Evolutionary conservation across 2,888 invertebrate genomes (phyloP).

Genomic region (Lochmaea capreae): DNA sequence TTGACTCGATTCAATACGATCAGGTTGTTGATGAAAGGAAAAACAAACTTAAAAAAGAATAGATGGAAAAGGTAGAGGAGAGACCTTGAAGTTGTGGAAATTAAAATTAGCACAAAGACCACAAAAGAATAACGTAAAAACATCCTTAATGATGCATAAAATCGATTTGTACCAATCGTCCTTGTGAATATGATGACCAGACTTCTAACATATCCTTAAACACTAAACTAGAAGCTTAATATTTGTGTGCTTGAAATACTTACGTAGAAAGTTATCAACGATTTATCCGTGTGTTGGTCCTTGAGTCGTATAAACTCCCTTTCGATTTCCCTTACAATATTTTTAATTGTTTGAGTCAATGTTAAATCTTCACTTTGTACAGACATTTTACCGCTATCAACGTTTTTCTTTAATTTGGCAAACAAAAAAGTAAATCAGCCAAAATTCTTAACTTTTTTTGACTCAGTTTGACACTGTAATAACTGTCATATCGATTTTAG

Average conservation of each 20-base stretch:
- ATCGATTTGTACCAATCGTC: too few species aligned
- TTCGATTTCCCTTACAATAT: slow-evolving; percentile 29
- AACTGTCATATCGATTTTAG: not conserved
- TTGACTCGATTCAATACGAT: too few species aligned
- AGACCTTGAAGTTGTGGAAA: too few species aligned
- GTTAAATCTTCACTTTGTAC: not conserved
- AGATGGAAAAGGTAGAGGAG: too few species aligned
- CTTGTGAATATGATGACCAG: too few species aligned
- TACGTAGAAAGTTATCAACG: slow-evolving; percentile 23
- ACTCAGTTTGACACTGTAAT: not conserved
- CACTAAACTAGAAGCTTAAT: too few species aligned
- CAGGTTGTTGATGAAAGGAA: too few species aligned
- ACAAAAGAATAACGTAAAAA: too few species aligned
- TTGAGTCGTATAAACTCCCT: slow-evolving; percentile 10
- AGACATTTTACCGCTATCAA: not conserved
- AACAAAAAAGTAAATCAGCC: not conserved
- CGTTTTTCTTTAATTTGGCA: not conserved
- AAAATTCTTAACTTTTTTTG: not conserved
- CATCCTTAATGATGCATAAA: too few species aligned
- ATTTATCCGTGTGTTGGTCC: not conserved
- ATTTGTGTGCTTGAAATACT: not conserved
- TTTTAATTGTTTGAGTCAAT: slow-evolving; percentile 8
- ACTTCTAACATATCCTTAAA: too few species aligned
- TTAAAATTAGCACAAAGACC: too few species aligned
- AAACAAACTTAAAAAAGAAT: too few species aligned